Percentiles rank a stretch among this genome's conserved stretches.
Evolutionary conservation across 2,888 invertebrate species (phyloP).

Genomic region (Trachelus troglodyta): DNA sequence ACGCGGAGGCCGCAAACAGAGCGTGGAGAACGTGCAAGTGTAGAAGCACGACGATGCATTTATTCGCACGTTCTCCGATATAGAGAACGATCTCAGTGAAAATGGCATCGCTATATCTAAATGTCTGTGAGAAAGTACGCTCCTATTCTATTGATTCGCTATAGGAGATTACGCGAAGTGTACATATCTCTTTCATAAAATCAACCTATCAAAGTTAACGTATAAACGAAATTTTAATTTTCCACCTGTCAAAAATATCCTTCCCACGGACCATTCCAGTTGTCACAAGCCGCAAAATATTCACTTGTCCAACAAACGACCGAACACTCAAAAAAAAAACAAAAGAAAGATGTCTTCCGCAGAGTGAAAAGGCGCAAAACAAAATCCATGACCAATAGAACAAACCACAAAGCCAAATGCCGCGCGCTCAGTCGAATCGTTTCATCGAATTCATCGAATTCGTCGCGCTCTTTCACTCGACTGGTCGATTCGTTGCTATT

Average conservation of each 20-base stretch:
- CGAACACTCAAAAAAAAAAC: background rate
- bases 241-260: background rate
- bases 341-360: background rate
- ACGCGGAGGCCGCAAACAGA: background rate
- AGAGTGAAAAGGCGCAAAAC: background rate
- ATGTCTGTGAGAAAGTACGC: background rate
- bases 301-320: background rate
- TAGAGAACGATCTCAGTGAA: background rate
- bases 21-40: background rate
- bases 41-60: background rate
- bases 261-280: background rate
- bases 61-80: background rate
- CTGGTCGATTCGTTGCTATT: background rate
- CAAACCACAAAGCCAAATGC: background rate
- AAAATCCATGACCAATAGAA: background rate
- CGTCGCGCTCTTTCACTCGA: background rate
- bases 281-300: background rate
- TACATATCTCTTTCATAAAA: background rate
- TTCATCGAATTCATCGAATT: background rate
- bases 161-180: background rate
- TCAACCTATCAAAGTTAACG: background rate
- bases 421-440: background rate
- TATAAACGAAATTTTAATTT: background rate
- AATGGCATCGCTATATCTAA: background rate
- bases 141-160: background rate